Base-by-base conservation (phyloP, 2,113 vertebrate genomes). In the Porphyrio hochstetteri region DNA sequence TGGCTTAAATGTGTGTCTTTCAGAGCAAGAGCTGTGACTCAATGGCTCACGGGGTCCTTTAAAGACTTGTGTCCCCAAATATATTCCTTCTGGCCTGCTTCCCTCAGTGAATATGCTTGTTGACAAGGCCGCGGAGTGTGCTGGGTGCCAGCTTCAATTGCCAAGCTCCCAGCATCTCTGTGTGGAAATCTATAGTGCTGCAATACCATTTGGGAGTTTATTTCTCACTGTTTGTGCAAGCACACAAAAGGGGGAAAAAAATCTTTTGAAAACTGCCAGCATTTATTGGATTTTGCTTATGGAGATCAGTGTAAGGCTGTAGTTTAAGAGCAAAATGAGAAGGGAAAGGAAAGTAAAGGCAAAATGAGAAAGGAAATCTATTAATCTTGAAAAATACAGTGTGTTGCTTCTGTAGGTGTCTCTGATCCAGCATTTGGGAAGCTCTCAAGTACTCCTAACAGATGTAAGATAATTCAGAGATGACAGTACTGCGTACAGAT, bases 1-100 rank as follows among this genome's bases (percentile, higher is more conserved):
- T 20, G n/a, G 21, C 46, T 72, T 15, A 19, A 28, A 5, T 1
- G 2, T 29, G 36, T 14, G 53, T 16, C 42, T 6, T 28, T 1
- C 1, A 4, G 20, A 81, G 31, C 33, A 40, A 52, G 29, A 77
- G 28, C 63, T 27, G 69, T 36, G 52, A 16, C 68, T 31, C 3
- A 18, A 3, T 4, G 18, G 11, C 13, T 55, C 15, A 9, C 0
- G 11, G 48, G 69, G 52, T 36, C 27, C 27, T 0, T 21, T 17
- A 11, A 23, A 67, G 69, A 31, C n/a, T 42, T 5, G 19, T 14
- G 53, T 35, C 71, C 84, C 65, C 16, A 52, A 59, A 46, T 46
- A 46, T 46, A 46, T 46, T 46, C 44, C 8, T 46, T 46, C 44
- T 46, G 44, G 44, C 44, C 44, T 46, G 17, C 17, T 46, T 46